Conservation (phyloP, 1,140 invertebrate genomes). For the Nymphalis io region DNA sequence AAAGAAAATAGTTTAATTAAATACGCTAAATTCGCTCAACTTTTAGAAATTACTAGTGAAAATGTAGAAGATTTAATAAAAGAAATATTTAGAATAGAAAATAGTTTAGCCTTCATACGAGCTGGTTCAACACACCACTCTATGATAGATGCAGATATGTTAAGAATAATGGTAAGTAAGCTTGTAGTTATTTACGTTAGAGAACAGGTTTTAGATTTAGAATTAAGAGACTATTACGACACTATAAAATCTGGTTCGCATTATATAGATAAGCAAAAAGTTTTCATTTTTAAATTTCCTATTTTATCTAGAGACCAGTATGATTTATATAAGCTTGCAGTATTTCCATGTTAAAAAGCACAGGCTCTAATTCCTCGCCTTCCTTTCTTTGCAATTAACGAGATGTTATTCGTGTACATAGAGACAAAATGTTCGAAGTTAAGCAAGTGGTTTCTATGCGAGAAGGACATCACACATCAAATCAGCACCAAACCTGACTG, state of each 20-base stretch:
- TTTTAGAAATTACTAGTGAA: constrained; percentile 45
- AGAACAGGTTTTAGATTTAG: too few species aligned
- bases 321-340: constrained; percentile 41
- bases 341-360: constrained; percentile 39
- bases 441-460: constrained; percentile 24
- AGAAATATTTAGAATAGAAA: constrained; percentile 47
- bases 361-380: too few species aligned
- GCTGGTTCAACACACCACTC: constrained; percentile 41
- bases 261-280: constrained; percentile 41
- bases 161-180: too few species aligned
- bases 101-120: constrained; percentile 49
- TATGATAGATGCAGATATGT: constrained; percentile 42
- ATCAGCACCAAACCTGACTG: too few species aligned
- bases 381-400: constrained; percentile 43
- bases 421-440: constrained; percentile 38
- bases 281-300: constrained; percentile 47
- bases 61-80: constrained; percentile 45
- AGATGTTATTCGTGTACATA: constrained; percentile 44
- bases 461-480: constrained; percentile 18
- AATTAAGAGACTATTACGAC: constrained; percentile 48
- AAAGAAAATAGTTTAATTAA: constrained; percentile 39
- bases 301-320: constrained; percentile 34
- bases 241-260: constrained; percentile 46
- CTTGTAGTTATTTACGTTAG: too few species aligned
- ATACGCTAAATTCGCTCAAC: constrained; percentile 46